Evolutionary conservation across 2,888 invertebrate genomes (phyloP).

Genomic region (Protophormia terraenovae): DNA sequence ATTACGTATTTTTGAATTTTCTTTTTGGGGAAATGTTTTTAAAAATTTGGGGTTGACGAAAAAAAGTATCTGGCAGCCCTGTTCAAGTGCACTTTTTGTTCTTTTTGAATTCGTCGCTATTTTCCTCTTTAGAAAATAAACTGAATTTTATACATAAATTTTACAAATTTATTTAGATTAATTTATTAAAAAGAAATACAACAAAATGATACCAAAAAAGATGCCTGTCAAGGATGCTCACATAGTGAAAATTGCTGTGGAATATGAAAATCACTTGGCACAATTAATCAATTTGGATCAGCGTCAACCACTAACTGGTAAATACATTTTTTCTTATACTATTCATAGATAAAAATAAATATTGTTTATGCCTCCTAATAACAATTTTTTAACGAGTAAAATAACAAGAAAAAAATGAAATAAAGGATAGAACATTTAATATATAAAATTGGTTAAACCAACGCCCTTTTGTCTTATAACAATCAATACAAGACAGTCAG

Average conservation of each 20-base stretch:
- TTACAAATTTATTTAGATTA: not conserved
- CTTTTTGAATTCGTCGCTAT: too few species aligned
- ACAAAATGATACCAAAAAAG: conserved; percentile 82
- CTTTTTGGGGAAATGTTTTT: too few species aligned
- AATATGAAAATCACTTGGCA: conserved; percentile 88
- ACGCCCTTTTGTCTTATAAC: conserved; percentile 55
- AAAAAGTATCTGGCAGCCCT: too few species aligned
- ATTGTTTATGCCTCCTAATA: not conserved
- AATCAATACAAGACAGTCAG: not conserved
- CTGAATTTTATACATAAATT: not conserved
- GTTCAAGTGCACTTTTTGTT: conserved; percentile 8
- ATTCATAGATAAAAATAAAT: too few species aligned
- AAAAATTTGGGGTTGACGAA: too few species aligned
- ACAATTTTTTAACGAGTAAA: not conserved
- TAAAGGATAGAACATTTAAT: not conserved
- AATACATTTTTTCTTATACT: conserved; percentile 14
- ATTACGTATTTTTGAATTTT: too few species aligned
- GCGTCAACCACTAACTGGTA: conserved; percentile 90
- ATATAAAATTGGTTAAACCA: conserved; percentile 35
- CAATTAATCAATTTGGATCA: conserved; percentile 94
- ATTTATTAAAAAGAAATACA: not conserved
- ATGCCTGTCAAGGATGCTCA: conserved; percentile 92
- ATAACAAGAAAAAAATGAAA: not conserved
- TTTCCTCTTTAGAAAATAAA: not conserved
- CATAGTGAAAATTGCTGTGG: conserved; percentile 94